Percentiles rank a stretch among this genome's conserved stretches.
Conservation (phyloP, 2,113 vertebrate species). For the Lepidiolamprologus cunningtoni region DNA sequence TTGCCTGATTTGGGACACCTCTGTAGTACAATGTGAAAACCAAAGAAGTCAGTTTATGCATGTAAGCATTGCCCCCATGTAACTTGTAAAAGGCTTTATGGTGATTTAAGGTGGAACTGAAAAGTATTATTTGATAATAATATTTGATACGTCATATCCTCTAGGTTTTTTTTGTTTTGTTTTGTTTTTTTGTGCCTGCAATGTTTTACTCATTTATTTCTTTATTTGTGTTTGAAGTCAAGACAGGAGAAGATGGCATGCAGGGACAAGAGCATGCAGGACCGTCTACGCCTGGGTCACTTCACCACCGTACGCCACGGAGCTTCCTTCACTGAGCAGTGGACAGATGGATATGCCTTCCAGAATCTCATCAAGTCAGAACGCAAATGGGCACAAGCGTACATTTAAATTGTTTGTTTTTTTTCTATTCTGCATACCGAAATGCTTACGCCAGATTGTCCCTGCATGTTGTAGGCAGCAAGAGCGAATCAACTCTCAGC, state of each 20-base stretch:
- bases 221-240: slow-evolving; percentile 66
- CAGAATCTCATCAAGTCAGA: slow-evolving; percentile 96
- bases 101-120: not conserved
- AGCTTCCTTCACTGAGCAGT: slow-evolving; percentile 92
- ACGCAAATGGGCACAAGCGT: not conserved
- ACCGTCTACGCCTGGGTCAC: slow-evolving; percentile 87
- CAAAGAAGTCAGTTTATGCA: not conserved
- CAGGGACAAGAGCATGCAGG: slow-evolving; percentile 96
- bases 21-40: not conserved
- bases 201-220: not conserved
- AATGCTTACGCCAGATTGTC: not conserved
- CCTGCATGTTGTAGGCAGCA: slow-evolving; percentile 75
- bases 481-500: slow-evolving; percentile 89
- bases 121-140: not conserved
- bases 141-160: not conserved
- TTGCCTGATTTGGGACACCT: not conserved
- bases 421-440: not conserved
- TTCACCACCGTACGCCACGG: slow-evolving; percentile 92
- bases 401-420: not conserved
- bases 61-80: not conserved
- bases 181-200: not conserved
- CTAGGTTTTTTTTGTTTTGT: accelerated
- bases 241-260: slow-evolving; percentile 95
- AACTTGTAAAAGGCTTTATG: not conserved
- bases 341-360: slow-evolving; percentile 94